Base-by-base conservation (phyloP, 2,888 invertebrate genomes). In the Esperia sulphurella region DNA sequence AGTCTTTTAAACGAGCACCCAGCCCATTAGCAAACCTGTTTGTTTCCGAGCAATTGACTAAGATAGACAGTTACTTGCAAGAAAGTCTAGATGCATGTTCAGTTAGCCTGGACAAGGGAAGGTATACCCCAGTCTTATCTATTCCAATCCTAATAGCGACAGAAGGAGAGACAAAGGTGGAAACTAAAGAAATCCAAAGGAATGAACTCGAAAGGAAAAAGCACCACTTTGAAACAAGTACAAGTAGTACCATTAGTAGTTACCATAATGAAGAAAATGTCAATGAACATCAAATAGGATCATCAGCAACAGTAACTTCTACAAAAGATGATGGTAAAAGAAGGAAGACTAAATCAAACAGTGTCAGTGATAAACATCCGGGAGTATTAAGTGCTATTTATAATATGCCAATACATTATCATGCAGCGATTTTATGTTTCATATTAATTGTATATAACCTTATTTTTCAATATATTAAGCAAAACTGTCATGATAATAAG, bases 381-480 rank as follows among this genome's bases (percentile, higher is more conserved):
- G 80, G 86, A 71, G 68, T 88, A 55, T 61, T 83, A 52, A 72
- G 71, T 57, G 72, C 72, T 69, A 76, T 90, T 63, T 84, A 77
- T 70, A 86, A 84, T 59, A 81, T 90, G 84, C 90, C 90, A 55
- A 77, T 85, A 71, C 90, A 90, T 75, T 90, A 90, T 75, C 89
- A 90, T 65, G 89, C 90, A 61, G 81, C 82, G 55, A 83, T 90
- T 64, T 58, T 90, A 63, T 90, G 90, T 80, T 78, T 88, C 65
- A 68, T 90, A 62, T 79, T 90, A 74, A 87, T 90, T 79, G 77
- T 88, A 78, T 90, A 90, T 80, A 90, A 90, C 75, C 78, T 90
- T 64, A 67, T 85, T 61, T 83, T 83, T 76, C 90, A 89, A 66
- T 86, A 90, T 61, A 75, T 85, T 71, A 89, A 89, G 72, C 79